These are phyloP conservation scores for Lysiphlebus fabarum DNA, from an alignment of 1,140 invertebrate genomes.

Conservation along the genomic window DNA sequence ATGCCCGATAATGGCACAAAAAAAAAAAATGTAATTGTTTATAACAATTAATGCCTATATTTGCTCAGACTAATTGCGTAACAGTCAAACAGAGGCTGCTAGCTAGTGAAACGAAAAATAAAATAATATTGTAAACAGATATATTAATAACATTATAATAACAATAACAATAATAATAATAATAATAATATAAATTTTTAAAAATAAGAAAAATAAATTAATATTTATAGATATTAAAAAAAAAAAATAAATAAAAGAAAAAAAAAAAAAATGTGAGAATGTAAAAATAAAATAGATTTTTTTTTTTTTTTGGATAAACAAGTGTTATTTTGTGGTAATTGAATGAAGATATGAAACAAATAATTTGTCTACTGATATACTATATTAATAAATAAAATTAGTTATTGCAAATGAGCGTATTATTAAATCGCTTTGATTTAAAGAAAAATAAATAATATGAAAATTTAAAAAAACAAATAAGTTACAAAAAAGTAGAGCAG, in stretches of 20 bases:
- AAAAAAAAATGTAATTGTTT: slow-evolving; percentile 19
- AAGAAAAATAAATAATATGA: neutral
- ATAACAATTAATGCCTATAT: slow-evolving; percentile 19
- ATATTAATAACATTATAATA: slow-evolving; percentile 19
- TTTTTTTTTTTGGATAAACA: slow-evolving; percentile 2
- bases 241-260: slow-evolving; percentile 7
- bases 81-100: slow-evolving; percentile 51
- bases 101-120: slow-evolving; percentile 47
- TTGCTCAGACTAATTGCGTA: slow-evolving; percentile 42
- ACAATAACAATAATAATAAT: slow-evolving; percentile 21
- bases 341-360: slow-evolving; percentile 31
- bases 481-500: neutral
- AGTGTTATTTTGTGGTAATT: slow-evolving; percentile 1
- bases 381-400: slow-evolving; percentile 16
- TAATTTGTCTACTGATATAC: slow-evolving; percentile 23
- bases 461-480: neutral
- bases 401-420: neutral
- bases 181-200: slow-evolving; percentile 7
- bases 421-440: neutral
- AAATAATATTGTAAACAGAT: neutral
- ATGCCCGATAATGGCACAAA: too few species aligned
- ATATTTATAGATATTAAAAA: slow-evolving; percentile 20
- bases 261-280: slow-evolving; percentile 13
- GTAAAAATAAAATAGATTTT: slow-evolving; percentile 9
- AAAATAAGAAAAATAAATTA: slow-evolving; percentile 13